A percentile compares a stretch with the other conserved stretches of the same genome.
These are phyloP conservation scores for Cryptops parisi DNA, from an alignment of 2,888 invertebrate genomes.

Conservation along the genomic window DNA sequence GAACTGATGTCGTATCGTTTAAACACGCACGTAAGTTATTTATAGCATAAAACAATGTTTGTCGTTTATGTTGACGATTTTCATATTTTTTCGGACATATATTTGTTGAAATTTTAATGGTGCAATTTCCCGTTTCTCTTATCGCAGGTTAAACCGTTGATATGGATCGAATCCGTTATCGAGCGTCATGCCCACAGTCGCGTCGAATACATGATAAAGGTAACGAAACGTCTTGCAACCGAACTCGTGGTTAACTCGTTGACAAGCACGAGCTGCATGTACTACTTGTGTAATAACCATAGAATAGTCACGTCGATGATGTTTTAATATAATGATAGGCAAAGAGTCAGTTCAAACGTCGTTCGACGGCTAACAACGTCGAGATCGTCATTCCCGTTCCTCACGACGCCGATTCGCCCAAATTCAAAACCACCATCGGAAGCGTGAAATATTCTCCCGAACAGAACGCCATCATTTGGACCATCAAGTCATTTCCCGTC, in stretches of 20 bases:
- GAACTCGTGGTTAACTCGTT: too few species aligned
- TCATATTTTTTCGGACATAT: too few species aligned
- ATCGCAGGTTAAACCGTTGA: conserved; percentile 67
- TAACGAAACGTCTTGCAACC: conserved; percentile 20
- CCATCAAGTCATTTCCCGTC: conserved; percentile 83
- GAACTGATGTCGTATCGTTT: conserved; percentile 96
- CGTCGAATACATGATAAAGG: conserved; percentile 97
- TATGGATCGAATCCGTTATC: conserved; percentile 98
- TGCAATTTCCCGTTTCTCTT: too few species aligned
- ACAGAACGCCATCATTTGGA: conserved; percentile 93
- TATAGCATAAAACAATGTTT: background rate
- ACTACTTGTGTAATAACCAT: too few species aligned
- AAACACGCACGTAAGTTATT: conserved; percentile 64
- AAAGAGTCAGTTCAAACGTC: conserved; percentile 91
- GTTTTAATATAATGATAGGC: too few species aligned
- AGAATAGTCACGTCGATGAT: too few species aligned
- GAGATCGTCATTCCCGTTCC: conserved; percentile 95
- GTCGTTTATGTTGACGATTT: background rate
- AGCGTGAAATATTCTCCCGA: conserved; percentile 96
- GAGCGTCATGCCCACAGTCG: conserved; percentile 93
- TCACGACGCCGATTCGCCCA: conserved; percentile 94
- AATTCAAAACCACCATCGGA: conserved; percentile 94
- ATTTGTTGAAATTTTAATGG: background rate
- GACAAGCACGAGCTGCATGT: too few species aligned
- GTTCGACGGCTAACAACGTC: conserved; percentile 97